A percentile compares a stretch with the other conserved stretches of the same genome.
Conservation (phyloP, 2,797 vertebrate genomes). For the Coregonus sp. region DNA sequence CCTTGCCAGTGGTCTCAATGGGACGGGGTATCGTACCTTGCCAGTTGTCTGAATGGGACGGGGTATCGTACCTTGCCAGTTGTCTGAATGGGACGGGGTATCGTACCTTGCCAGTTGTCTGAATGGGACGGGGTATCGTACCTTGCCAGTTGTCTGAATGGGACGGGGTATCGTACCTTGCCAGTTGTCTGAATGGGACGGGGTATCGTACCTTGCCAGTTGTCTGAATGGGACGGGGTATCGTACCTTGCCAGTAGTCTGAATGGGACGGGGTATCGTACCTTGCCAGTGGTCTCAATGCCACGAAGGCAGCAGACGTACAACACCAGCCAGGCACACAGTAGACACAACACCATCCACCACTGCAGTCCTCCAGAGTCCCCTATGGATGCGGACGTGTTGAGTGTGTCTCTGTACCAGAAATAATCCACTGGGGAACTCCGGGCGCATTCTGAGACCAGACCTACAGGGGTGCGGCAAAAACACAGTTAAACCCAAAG, state of each 20-base stretch:
- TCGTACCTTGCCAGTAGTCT: not conserved
- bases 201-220: not conserved
- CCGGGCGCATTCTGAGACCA: constrained; percentile 79
- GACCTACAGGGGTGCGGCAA: constrained; percentile 58
- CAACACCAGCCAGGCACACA: constrained; percentile 83
- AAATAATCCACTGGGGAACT: constrained; percentile 90
- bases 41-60: not conserved
- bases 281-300: constrained; percentile 95
- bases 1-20: not conserved
- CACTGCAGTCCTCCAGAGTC: constrained; percentile 84
- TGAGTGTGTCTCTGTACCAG: constrained; percentile 92
- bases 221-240: not conserved
- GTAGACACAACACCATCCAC: constrained; percentile 84
- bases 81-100: not conserved
- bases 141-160: not conserved
- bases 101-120: not conserved
- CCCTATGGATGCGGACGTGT: constrained; percentile 79
- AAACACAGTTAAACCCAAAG: not conserved
- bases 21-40: not conserved
- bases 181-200: not conserved
- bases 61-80: not conserved
- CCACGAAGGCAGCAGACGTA: constrained; percentile 88
- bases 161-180: not conserved
- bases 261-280: constrained; percentile 38
- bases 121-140: not conserved